These are phyloP conservation scores for Elysia chlorotica DNA, from an alignment of 1,140 invertebrate species.

Conservation along the genomic window DNA sequence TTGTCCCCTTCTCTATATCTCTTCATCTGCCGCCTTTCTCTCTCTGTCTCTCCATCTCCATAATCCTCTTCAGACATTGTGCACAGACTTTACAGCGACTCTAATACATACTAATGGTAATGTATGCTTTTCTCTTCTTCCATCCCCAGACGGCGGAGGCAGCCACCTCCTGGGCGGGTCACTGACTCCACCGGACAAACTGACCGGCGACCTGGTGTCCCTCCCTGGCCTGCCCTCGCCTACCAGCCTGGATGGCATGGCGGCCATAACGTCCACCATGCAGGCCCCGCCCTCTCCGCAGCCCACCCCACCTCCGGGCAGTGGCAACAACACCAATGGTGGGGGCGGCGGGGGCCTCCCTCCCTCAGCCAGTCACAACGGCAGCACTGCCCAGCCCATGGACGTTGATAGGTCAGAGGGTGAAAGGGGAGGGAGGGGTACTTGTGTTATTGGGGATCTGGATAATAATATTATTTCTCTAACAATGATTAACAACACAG, in stretches of 20 bases:
- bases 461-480: not conserved
- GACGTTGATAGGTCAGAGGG: conserved; percentile 12
- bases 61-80: too few species aligned
- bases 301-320: conserved; percentile 68
- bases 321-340: too few species aligned
- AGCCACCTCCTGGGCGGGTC: conserved; percentile 40
- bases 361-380: not conserved
- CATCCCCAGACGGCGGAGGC: conserved; percentile 35
- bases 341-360: too few species aligned
- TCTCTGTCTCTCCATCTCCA: too few species aligned
- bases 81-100: too few species aligned
- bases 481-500: too few species aligned
- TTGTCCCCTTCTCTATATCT: not conserved
- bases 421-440: not conserved
- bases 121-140: conserved; percentile 30
- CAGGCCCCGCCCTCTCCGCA: conserved; percentile 77
- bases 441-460: not conserved
- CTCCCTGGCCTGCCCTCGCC: conserved; percentile 52
- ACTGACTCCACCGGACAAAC: conserved; percentile 65
- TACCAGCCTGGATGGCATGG: conserved; percentile 62
- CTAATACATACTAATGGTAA: too few species aligned
- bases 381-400: conserved; percentile 1
- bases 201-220: conserved; percentile 63
- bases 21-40: conserved; percentile 15
- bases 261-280: conserved; percentile 68